Percentiles rank a stretch among this genome's conserved stretches.
Evolutionary conservation across 2,888 invertebrate species (phyloP).

Genomic region (Drosophila planitibia): DNA sequence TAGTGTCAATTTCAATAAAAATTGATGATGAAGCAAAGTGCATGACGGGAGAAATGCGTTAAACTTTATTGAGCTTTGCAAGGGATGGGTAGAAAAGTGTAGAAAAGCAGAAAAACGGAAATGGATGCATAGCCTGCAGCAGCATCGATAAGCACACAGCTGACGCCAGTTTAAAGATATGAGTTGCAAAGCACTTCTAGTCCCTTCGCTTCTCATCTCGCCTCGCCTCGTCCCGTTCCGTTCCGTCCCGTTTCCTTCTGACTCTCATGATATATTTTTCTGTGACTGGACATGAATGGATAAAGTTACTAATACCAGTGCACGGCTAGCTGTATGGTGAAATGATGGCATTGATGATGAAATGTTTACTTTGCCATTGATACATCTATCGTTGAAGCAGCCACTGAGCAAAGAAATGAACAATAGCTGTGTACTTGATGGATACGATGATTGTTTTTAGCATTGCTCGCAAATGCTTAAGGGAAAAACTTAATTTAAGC

Average conservation of each 20-base stretch:
- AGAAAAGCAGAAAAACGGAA: constrained; percentile 5
- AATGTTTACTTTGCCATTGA: constrained; percentile 66
- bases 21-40: constrained; percentile 76
- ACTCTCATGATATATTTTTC: background rate
- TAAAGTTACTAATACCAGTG: constrained; percentile 31
- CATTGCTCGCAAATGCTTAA: background rate
- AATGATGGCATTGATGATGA: constrained; percentile 56
- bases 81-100: background rate
- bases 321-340: constrained; percentile 25
- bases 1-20: constrained; percentile 81
- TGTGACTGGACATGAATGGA: constrained; percentile 45
- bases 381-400: constrained; percentile 46
- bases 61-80: constrained; percentile 67
- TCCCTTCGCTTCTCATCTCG: background rate
- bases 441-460: constrained; percentile 7
- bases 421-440: constrained; percentile 18
- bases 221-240: background rate
- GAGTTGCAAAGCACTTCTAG: constrained; percentile 65
- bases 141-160: constrained; percentile 65
- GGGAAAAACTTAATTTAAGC: background rate
- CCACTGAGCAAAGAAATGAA: constrained; percentile 38
- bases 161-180: constrained; percentile 74
- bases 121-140: constrained; percentile 34
- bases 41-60: constrained; percentile 68
- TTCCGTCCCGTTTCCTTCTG: background rate